Percentiles rank a stretch among this genome's conserved stretches.
Conservation (phyloP, 1,140 invertebrate genomes). For the Octopus sinensis region DNA sequence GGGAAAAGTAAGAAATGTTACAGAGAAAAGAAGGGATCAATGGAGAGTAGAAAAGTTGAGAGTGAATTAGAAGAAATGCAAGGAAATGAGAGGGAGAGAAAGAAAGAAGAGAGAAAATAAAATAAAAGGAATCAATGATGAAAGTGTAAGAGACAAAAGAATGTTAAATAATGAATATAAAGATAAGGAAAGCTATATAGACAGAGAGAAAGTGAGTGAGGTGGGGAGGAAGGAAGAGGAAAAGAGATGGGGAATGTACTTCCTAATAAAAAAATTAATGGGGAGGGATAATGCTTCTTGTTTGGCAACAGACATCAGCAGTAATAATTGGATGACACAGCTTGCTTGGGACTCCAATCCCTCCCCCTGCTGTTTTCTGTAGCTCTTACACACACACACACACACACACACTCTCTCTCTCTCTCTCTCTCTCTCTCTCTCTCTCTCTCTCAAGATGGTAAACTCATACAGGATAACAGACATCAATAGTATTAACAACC, state of each 20-base stretch:
- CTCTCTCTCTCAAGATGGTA: too few species aligned
- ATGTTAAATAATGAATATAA: not conserved
- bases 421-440: too few species aligned
- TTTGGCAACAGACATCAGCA: too few species aligned
- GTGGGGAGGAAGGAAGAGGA: not conserved
- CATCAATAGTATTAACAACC: too few species aligned
- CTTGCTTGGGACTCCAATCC: too few species aligned
- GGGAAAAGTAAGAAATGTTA: not conserved
- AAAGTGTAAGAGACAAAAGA: not conserved
- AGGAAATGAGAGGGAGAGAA: not conserved
- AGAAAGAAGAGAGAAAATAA: not conserved
- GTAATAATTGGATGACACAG: too few species aligned
- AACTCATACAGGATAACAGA: too few species aligned
- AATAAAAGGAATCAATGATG: not conserved
- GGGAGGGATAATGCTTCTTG: not conserved
- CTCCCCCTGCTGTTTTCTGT: too few species aligned
- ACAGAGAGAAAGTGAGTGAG: not conserved
- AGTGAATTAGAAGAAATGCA: not conserved
- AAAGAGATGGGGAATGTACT: not conserved
- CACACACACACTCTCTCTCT: not conserved
- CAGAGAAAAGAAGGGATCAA: not conserved
- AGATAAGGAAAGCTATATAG: not conserved
- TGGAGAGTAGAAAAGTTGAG: not conserved
- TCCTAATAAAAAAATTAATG: not conserved
- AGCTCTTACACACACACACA: not conserved